Percentiles rank a stretch among this genome's conserved stretches.
phyloP scores from a whole-genome alignment of 2,797 vertebrate genomes.

The Miichthys miiuy region DNA sequence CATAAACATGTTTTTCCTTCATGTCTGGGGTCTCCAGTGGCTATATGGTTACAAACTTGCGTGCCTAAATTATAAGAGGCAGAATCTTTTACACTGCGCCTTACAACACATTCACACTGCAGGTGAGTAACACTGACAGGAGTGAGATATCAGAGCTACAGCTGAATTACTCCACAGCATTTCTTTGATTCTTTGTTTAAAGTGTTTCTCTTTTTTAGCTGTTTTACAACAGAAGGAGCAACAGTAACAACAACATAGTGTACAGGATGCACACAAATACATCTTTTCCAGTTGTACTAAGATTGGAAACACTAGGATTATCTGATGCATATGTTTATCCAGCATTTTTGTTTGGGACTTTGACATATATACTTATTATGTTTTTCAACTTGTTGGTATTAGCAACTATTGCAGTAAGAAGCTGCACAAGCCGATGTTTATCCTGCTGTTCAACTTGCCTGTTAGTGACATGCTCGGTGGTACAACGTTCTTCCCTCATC shows the following conservation, averaged over 20 bases:
- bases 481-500: slow-evolving; percentile 77
- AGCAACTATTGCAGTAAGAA: slow-evolving; percentile 65
- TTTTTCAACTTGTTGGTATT: slow-evolving; percentile 73
- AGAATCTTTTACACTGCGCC: background rate
- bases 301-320: slow-evolving; percentile 58
- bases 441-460: slow-evolving; percentile 79
- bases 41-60: too few species aligned
- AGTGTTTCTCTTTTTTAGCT: background rate
- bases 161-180: background rate
- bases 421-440: slow-evolving; percentile 83
- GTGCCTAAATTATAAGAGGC: slow-evolving; percentile 1
- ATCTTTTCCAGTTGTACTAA: slow-evolving; percentile 43
- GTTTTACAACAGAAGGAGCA: background rate
- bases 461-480: slow-evolving; percentile 79
- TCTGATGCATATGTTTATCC: slow-evolving; percentile 57
- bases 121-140: slow-evolving; percentile 6
- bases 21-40: too few species aligned
- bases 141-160: slow-evolving; percentile 12
- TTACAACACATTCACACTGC: background rate
- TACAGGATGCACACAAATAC: slow-evolving; percentile 50
- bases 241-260: background rate
- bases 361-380: slow-evolving; percentile 71
- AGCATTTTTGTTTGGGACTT: slow-evolving; percentile 67
- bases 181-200: background rate
- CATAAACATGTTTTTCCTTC: background rate